A percentile compares a stretch with the other conserved stretches of the same genome.
phyloP scores from a whole-genome alignment of 2,888 invertebrate species.

The Eristalis arbustorum region DNA sequence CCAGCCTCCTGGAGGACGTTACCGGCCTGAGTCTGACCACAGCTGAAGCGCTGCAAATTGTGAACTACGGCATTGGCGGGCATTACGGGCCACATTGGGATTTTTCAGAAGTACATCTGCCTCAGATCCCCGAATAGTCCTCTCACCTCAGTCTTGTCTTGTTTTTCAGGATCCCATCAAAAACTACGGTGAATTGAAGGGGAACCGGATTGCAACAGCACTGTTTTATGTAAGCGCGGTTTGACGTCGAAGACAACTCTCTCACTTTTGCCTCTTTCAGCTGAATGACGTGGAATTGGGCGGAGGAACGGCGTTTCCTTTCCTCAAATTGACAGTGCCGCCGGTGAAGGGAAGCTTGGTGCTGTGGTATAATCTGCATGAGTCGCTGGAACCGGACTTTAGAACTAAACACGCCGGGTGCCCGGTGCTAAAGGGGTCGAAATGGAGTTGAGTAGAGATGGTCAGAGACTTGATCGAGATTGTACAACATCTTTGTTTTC shows the following conservation, averaged over 20 bases:
- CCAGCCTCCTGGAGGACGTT: conserved; percentile 71
- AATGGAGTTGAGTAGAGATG: conserved; percentile 88
- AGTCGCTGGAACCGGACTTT: conserved; percentile 93
- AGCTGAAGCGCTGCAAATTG: conserved; percentile 69
- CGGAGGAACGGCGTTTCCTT: conserved; percentile 96
- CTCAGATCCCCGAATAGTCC: not conserved
- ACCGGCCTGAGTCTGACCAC: conserved; percentile 71
- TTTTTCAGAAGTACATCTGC: conserved; percentile 26
- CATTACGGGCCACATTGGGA: conserved; percentile 72
- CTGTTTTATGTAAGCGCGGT: conserved; percentile 71
- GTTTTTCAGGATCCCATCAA: conserved; percentile 14
- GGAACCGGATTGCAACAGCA: conserved; percentile 72
- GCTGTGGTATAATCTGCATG: conserved; percentile 95
- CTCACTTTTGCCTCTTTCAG: conserved; percentile 36
- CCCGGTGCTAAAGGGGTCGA: conserved; percentile 95
- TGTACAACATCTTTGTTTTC: conserved; percentile 29
- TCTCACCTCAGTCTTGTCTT: not conserved
- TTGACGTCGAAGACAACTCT: not conserved
- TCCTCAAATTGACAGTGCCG: conserved; percentile 89
- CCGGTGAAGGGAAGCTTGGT: conserved; percentile 93
- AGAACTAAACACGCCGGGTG: conserved; percentile 96
- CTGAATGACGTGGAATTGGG: conserved; percentile 83
- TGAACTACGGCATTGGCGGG: conserved; percentile 72
- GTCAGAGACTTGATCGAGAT: not conserved
- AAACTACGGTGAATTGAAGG: conserved; percentile 16